Percentiles rank a stretch among this genome's conserved stretches.
These are phyloP conservation scores for Pycnonotus jocosus DNA, from an alignment of 2,113 vertebrate genomes.

Conservation along the genomic window DNA sequence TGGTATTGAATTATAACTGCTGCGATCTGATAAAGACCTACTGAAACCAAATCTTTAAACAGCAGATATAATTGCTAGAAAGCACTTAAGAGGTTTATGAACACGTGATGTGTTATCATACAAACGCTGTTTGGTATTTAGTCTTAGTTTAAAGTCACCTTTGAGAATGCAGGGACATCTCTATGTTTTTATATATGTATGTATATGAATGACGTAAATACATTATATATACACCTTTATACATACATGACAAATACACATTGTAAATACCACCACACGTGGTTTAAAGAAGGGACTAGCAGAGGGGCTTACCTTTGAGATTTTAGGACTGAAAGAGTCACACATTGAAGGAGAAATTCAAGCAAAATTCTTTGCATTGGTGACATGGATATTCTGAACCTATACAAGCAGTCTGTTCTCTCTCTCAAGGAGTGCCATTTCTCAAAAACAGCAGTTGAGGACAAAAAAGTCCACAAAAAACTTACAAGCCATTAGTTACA, in stretches of 20 bases:
- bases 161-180: neutral
- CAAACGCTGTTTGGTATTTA: neutral
- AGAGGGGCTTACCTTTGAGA: neutral
- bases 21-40: neutral
- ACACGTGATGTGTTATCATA: neutral
- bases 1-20: neutral
- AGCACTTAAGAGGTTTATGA: neutral
- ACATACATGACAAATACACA: neutral
- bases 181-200: neutral
- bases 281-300: neutral
- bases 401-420: neutral
- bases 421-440: neutral
- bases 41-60: neutral
- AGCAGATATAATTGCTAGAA: neutral
- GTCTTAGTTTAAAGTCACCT: neutral
- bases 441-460: neutral
- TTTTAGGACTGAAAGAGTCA: neutral
- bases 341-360: neutral
- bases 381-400: neutral
- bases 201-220: neutral
- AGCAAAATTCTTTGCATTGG: neutral
- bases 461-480: neutral
- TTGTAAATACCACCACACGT: neutral
- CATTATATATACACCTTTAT: neutral
- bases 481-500: neutral